Percentiles rank a stretch among this genome's conserved stretches.
These are phyloP conservation scores for Tadarida brasiliensis DNA, from an alignment of 2,797 vertebrate genomes.

Conservation along the genomic window DNA sequence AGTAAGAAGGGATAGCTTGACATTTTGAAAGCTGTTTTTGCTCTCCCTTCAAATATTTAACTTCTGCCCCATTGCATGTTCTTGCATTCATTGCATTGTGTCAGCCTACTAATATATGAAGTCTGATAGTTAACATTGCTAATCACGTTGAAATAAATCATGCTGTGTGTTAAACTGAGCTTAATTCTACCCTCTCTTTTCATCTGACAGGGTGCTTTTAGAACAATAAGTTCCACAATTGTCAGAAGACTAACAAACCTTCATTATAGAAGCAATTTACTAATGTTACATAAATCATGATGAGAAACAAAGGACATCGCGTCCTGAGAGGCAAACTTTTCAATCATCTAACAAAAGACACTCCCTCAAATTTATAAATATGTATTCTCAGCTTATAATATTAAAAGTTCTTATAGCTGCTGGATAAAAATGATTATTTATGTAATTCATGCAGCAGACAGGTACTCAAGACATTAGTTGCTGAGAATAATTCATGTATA, in stretches of 20 bases:
- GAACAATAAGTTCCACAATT: conserved; percentile 77
- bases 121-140: neutral
- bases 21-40: conserved; percentile 11
- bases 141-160: conserved; percentile 47
- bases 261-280: conserved; percentile 76
- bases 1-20: neutral
- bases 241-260: conserved; percentile 81
- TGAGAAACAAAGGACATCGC: conserved; percentile 61
- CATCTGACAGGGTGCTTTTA: conserved; percentile 69
- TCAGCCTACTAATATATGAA: neutral
- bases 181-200: conserved; percentile 60
- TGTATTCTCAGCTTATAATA: conserved; percentile 47
- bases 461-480: neutral
- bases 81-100: neutral
- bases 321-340: conserved; percentile 69
- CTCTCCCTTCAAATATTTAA: neutral
- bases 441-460: neutral
- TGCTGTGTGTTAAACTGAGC: conserved; percentile 1
- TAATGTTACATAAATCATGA: conserved; percentile 76
- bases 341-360: conserved; percentile 48
- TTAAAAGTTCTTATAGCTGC: neutral
- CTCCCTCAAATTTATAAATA: conserved; percentile 67
- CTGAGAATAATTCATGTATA: neutral
- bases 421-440: conserved; percentile 14
- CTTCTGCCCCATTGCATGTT: neutral